A percentile compares a stretch with the other conserved stretches of the same genome.
These are phyloP conservation scores for Drosophila lacertosa DNA, from an alignment of 1,140 invertebrate genomes.

Conservation along the genomic window DNA sequence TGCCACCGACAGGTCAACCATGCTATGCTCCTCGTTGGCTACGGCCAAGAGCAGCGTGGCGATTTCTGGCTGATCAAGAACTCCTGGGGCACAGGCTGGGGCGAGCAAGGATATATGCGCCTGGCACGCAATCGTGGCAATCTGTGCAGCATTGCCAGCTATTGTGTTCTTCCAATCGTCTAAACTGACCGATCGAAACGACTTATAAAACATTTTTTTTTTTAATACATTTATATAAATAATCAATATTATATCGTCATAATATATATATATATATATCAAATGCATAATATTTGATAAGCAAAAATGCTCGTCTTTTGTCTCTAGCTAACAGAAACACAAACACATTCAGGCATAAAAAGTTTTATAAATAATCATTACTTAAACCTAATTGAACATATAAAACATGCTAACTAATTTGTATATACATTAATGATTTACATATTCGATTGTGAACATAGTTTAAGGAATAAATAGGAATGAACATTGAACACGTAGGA, in stretches of 20 bases:
- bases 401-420: constrained; percentile 27
- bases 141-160: no score
- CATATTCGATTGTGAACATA: constrained; percentile 17
- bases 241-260: background rate
- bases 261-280: background rate
- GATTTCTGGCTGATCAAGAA: no score
- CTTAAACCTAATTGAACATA: constrained; percentile 9
- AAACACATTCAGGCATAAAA: background rate
- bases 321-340: background rate
- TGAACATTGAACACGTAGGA: background rate
- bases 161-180: no score
- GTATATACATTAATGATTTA: constrained; percentile 35
- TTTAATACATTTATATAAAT: background rate
- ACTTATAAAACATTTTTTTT: background rate
- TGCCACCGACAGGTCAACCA: no score
- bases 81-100: no score
- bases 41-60: no score
- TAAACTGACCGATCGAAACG: no score
- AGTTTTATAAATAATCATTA: constrained; percentile 4
- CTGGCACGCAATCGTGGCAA: no score
- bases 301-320: background rate
- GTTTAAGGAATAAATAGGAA: constrained; percentile 17
- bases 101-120: no score
- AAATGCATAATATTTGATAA: background rate
- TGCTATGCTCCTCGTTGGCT: no score